phyloP scores from a whole-genome alignment of 2,888 invertebrate species.

The Apamea crenata region DNA sequence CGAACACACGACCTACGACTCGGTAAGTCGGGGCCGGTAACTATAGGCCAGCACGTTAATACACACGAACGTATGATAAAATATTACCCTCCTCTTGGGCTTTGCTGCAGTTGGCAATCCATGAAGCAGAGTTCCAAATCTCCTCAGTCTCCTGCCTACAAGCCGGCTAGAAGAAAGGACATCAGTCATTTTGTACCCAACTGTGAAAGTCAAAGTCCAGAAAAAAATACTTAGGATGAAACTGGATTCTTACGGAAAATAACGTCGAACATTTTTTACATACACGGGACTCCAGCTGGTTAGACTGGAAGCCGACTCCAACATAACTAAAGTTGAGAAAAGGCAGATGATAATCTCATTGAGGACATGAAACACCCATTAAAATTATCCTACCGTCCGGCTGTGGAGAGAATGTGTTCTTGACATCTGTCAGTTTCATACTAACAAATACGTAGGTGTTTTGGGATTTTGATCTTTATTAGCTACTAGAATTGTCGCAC shows the following conservation, averaged over 20 bases:
- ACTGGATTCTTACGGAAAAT: neutral
- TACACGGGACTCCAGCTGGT: no score
- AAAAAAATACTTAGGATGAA: neutral
- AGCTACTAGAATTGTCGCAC: no score
- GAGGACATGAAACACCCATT: no score
- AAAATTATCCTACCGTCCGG: no score
- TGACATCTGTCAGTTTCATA: no score
- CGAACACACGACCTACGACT: neutral
- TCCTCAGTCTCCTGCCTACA: neutral
- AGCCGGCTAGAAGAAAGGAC: neutral
- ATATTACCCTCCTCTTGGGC: neutral
- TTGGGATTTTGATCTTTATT: no score
- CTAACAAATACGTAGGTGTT: no score
- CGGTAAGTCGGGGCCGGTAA: neutral
- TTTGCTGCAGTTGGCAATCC: neutral
- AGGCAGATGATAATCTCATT: no score
- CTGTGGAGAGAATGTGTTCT: no score
- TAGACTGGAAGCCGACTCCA: no score
- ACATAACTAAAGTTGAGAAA: no score
- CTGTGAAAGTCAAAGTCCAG: neutral
- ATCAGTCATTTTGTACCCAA: neutral
- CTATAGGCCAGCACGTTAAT: no score
- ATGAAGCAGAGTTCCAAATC: neutral
- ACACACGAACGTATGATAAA: neutral
- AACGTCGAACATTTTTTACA: neutral